Conservation (phyloP, 1,140 invertebrate species). For the Battus philenor region DNA sequence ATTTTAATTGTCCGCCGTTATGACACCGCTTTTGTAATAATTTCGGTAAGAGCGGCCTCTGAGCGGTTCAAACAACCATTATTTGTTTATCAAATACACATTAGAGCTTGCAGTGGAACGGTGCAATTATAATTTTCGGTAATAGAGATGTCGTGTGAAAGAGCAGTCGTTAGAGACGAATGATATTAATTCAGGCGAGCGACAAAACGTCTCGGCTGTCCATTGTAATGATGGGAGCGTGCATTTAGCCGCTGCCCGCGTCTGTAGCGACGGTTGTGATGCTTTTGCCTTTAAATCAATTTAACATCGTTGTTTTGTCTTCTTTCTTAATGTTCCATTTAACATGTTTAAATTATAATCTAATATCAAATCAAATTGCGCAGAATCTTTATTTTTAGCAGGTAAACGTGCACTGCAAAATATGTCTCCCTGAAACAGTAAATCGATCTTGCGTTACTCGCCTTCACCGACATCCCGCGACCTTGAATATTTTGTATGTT, state of each 20-base stretch:
- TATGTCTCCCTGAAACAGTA: no score
- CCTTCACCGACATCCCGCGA: no score
- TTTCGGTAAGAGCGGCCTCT: constrained; percentile 56
- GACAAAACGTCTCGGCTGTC: constrained; percentile 47
- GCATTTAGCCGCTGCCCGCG: constrained; percentile 25
- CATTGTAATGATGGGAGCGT: constrained; percentile 41
- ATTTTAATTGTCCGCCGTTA: constrained; percentile 69
- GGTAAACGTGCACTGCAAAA: no score
- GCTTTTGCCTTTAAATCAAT: constrained; percentile 10
- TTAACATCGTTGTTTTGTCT: no score
- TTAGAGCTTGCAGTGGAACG: constrained; percentile 48
- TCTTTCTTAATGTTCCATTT: no score
- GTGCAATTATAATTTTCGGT: constrained; percentile 33
- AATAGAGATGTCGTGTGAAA: constrained; percentile 71
- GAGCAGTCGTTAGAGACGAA: constrained; percentile 47
- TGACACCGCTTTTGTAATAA: constrained; percentile 66
- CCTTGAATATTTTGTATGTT: no score
- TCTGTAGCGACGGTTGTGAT: constrained; percentile 25
- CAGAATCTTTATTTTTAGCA: no score
- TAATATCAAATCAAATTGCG: no score
- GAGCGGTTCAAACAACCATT: constrained; percentile 42
- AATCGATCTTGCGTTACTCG: no score
- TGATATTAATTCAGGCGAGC: constrained; percentile 59
- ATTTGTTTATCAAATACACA: constrained; percentile 71
- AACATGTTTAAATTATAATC: no score